These are phyloP conservation scores for Calephelis nemesis DNA, from an alignment of 1,140 invertebrate species.

Conservation along the genomic window DNA sequence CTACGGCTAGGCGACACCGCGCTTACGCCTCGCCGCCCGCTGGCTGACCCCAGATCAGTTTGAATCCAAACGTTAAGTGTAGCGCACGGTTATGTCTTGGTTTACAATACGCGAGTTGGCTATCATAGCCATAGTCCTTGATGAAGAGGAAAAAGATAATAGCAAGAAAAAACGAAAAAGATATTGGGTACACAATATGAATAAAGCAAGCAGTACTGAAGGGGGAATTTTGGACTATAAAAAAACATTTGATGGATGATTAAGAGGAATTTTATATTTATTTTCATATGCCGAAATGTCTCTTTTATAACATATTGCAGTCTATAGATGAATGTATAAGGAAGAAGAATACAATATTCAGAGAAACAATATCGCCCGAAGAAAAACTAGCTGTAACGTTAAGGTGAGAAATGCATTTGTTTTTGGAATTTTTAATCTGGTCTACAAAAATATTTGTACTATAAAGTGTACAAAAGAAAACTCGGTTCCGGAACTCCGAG, in stretches of 20 bases:
- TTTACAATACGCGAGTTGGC: conserved; percentile 32
- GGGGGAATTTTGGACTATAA: conserved; percentile 29
- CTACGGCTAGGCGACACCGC: conserved; percentile 35
- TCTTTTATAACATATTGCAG: conserved; percentile 38
- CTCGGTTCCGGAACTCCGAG: too few relatives aligned
- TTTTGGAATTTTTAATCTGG: too few relatives aligned
- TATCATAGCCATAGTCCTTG: conserved; percentile 33
- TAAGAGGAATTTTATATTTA: conserved; percentile 38
- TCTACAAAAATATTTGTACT: too few relatives aligned
- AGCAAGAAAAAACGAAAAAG: conserved; percentile 32
- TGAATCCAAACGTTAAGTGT: conserved; percentile 19
- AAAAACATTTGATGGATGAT: conserved; percentile 32
- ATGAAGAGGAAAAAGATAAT: conserved; percentile 31
- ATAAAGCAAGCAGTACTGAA: conserved; percentile 30
- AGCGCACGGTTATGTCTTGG: conserved; percentile 24
- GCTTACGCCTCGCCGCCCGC: conserved; percentile 31
- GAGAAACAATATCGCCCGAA: conserved; percentile 37
- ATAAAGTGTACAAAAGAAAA: too few relatives aligned
- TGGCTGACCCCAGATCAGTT: conserved; percentile 21
- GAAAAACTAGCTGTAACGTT: conserved; percentile 38
- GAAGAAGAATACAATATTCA: conserved; percentile 38
- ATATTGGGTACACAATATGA: conserved; percentile 35
- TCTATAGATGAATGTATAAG: conserved; percentile 33
- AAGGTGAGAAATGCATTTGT: conserved; percentile 28
- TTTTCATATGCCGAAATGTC: conserved; percentile 37